Evolutionary conservation across 1,140 invertebrate genomes (phyloP).

Genomic region (Dinoponera quadriceps): DNA sequence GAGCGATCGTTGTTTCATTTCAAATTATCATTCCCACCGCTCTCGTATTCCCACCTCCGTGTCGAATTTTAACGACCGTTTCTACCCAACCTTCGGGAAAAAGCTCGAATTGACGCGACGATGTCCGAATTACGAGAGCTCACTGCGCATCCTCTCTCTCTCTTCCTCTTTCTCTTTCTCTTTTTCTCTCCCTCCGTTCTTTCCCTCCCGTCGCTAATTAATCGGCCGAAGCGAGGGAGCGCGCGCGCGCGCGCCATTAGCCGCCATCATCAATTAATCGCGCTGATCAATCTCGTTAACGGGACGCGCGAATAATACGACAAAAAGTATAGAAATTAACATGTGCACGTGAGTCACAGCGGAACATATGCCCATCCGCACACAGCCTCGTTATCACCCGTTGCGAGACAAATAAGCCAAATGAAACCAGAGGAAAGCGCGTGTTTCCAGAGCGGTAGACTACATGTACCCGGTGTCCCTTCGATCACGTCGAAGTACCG

Average conservation of each 20-base stretch:
- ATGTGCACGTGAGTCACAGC: slow-evolving; percentile 10
- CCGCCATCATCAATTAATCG: slow-evolving; percentile 35
- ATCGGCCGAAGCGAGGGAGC: no score
- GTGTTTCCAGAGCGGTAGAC: background rate
- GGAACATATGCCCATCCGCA: background rate
- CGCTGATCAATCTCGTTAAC: slow-evolving; percentile 26
- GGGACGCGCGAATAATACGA: slow-evolving; percentile 35
- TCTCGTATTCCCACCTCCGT: no score
- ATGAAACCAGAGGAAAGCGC: slow-evolving; percentile 40
- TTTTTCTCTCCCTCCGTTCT: background rate
- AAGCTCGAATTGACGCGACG: background rate
- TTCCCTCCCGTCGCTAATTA: slow-evolving; percentile 1
- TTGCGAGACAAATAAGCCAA: slow-evolving; percentile 27
- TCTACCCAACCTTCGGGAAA: background rate
- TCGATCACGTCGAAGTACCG: background rate
- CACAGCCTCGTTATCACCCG: slow-evolving; percentile 14
- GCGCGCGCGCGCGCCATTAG: background rate
- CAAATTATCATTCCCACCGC: no score
- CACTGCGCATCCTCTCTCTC: background rate
- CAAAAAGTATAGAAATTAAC: slow-evolving; percentile 32
- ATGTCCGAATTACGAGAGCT: background rate
- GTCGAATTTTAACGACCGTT: slow-evolving; percentile 5
- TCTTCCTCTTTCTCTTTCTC: background rate
- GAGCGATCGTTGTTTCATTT: no score
- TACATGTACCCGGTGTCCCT: slow-evolving; percentile 25